These are phyloP conservation scores for Mongoloraphidia duomilia DNA, from an alignment of 2,888 invertebrate species.

Conservation along the genomic window DNA sequence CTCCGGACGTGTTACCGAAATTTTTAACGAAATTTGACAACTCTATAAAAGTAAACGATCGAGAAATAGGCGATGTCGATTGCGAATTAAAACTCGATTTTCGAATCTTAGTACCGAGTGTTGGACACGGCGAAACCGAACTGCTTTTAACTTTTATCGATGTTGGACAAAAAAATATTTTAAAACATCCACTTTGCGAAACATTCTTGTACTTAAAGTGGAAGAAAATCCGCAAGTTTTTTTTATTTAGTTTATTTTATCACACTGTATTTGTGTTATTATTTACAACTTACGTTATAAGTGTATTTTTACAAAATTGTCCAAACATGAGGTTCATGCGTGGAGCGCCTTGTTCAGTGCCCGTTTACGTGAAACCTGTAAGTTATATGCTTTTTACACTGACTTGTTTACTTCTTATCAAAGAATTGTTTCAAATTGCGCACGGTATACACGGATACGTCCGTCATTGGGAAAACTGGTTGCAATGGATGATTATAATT, in stretches of 20 bases:
- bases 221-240: conserved; percentile 68
- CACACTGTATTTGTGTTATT: conserved; percentile 61
- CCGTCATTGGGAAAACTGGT: conserved; percentile 71
- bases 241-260: conserved; percentile 61
- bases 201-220: conserved; percentile 75
- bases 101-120: conserved; percentile 43
- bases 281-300: conserved; percentile 57
- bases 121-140: conserved; percentile 52
- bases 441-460: conserved; percentile 60
- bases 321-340: conserved; percentile 12
- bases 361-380: conserved; percentile 17
- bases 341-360: conserved; percentile 18
- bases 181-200: conserved; percentile 74
- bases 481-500: conserved; percentile 63
- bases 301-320: conserved; percentile 40
- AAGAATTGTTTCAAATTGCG: conserved; percentile 66
- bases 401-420: conserved; percentile 47
- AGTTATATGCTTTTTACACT: conserved; percentile 49
- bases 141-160: conserved; percentile 57
- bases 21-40: conserved; percentile 56
- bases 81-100: conserved; percentile 64
- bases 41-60: conserved; percentile 64
- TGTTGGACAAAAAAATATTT: conserved; percentile 62
- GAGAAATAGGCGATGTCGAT: conserved; percentile 74
- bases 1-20: conserved; percentile 65